Evolutionary conservation across 2,888 invertebrate genomes (phyloP).

Genomic region (Danaus chrysippus): DNA sequence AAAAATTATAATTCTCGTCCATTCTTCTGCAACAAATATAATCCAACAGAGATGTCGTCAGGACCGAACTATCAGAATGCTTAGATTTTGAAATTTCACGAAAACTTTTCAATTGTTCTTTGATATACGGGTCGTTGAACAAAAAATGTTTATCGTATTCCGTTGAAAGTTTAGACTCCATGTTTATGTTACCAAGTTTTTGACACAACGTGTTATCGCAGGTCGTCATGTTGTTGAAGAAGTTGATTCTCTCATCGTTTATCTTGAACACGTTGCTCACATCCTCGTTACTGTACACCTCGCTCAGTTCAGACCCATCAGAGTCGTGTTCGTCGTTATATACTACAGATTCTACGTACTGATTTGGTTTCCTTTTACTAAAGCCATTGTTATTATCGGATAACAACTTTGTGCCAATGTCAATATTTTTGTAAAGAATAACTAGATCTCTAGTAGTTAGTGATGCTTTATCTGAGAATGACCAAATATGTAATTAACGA

Average conservation of each 20-base stretch:
- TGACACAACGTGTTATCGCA: conserved; percentile 55
- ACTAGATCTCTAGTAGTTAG: conserved; percentile 58
- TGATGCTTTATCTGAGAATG: conserved; percentile 26
- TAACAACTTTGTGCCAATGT: conserved; percentile 53
- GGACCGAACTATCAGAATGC: conserved; percentile 40
- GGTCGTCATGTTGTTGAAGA: conserved; percentile 47
- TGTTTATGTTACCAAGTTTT: conserved; percentile 54
- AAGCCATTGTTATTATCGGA: conserved; percentile 41
- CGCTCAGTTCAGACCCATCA: conserved; percentile 54
- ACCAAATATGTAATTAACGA: not conserved
- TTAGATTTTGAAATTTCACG: conserved; percentile 40
- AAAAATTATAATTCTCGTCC: conserved; percentile 64
- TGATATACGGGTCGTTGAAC: conserved; percentile 53
- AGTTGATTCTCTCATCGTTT: conserved; percentile 58
- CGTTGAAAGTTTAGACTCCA: conserved; percentile 43
- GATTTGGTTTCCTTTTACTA: conserved; percentile 48
- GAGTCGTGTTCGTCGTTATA: conserved; percentile 59
- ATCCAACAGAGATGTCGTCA: conserved; percentile 60
- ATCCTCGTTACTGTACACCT: conserved; percentile 54
- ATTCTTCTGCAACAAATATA: conserved; percentile 63
- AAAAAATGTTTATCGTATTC: conserved; percentile 49
- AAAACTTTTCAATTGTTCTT: conserved; percentile 50
- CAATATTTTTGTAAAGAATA: conserved; percentile 65
- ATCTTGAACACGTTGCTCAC: conserved; percentile 46
- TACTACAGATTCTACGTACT: conserved; percentile 60